These are phyloP conservation scores for Lasioglossum villosulum DNA, from an alignment of 2,888 invertebrate species.

Conservation along the genomic window DNA sequence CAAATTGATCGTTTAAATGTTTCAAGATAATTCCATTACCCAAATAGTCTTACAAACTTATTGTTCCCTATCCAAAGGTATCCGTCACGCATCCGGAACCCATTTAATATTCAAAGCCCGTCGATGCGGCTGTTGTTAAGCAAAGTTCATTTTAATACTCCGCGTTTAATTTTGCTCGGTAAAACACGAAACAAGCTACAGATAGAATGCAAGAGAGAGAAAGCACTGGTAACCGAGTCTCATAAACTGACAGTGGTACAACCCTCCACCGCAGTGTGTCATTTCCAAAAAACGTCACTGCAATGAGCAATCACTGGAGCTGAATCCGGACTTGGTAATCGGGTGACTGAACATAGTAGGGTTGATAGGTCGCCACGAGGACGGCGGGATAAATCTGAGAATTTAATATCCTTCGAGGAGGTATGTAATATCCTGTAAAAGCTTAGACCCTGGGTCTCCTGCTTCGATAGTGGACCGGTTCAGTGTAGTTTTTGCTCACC, in stretches of 20 bases:
- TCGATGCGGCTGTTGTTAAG: not conserved
- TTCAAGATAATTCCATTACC: not conserved
- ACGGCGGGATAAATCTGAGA: constrained; percentile 81
- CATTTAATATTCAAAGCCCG: not conserved
- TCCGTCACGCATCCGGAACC: not conserved
- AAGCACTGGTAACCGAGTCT: constrained; percentile 7
- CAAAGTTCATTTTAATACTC: constrained; percentile 14
- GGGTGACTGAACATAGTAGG: constrained; percentile 55
- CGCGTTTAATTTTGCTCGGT: constrained; percentile 31
- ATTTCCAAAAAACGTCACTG: constrained; percentile 46
- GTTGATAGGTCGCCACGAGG: constrained; percentile 59
- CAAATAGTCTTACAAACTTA: not conserved
- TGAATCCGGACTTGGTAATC: constrained; percentile 61
- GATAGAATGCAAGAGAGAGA: not conserved
- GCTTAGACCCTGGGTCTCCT: constrained; percentile 61
- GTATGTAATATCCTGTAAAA: constrained; percentile 82
- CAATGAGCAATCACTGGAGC: constrained; percentile 49
- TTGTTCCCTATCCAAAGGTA: not conserved
- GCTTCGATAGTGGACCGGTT: constrained; percentile 25
- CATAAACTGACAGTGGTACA: constrained; percentile 45
- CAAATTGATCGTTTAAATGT: too few species aligned
- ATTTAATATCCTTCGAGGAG: constrained; percentile 82
- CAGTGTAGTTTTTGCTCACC: constrained; percentile 54
- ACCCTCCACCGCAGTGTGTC: constrained; percentile 30
- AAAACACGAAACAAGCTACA: constrained; percentile 21